phyloP scores from a whole-genome alignment of 2,113 vertebrate species.

The human region GRCh38 chr6:16782501-16783000 shows the following conservation, averaged over 20 bases:
- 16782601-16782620: slow-evolving; percentile 20
- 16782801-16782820: slow-evolving; percentile 69
- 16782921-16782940: not conserved
- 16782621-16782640: slow-evolving; percentile 34
- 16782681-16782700: slow-evolving; percentile 35
- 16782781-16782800: slow-evolving; percentile 67
- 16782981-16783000: not conserved
- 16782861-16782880: slow-evolving; percentile 60
- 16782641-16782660: slow-evolving; percentile 38
- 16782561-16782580: not conserved
- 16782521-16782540: not conserved
- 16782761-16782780: slow-evolving; percentile 67
- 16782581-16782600: not conserved
- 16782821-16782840: slow-evolving; percentile 38
- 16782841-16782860: slow-evolving; percentile 40
- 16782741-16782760: slow-evolving; percentile 65
- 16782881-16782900: slow-evolving; percentile 41
- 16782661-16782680: not conserved
- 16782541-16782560: not conserved
- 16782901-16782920: slow-evolving; percentile 13
- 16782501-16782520: not conserved
- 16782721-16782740: slow-evolving; percentile 37
- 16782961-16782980: not conserved
- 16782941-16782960: not conserved
- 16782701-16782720: slow-evolving; percentile 36